A percentile compares a stretch with the other conserved stretches of the same genome.
Evolutionary conservation across 1,140 invertebrate genomes (phyloP).

Genomic region (Glossosoma conforme): DNA sequence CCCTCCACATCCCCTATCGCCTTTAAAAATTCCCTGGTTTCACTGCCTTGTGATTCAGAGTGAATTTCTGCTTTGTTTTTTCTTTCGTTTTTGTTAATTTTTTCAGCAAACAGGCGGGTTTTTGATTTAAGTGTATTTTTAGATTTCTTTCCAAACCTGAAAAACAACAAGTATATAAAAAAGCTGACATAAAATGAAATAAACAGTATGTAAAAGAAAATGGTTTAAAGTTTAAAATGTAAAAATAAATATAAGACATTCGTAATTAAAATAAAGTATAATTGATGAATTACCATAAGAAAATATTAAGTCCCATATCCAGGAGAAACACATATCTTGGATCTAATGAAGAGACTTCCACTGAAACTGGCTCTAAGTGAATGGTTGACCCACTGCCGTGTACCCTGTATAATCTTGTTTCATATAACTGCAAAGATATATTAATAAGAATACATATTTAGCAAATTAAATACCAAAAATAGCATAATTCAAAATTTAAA

Average conservation of each 20-base stretch:
- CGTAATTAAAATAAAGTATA: neutral
- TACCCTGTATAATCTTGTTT: slow-evolving; percentile 82
- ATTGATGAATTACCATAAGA: slow-evolving; percentile 69
- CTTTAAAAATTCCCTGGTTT: slow-evolving; percentile 82
- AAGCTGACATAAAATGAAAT: neutral
- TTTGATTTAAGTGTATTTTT: slow-evolving; percentile 96
- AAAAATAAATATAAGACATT: neutral
- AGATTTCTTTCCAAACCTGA: slow-evolving; percentile 71
- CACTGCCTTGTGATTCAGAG: slow-evolving; percentile 75
- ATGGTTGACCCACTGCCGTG: slow-evolving; percentile 83
- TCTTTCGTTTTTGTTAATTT: slow-evolving; percentile 98
- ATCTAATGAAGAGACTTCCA: slow-evolving; percentile 72
- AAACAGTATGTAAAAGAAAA: neutral
- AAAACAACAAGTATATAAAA: slow-evolving; percentile 2
- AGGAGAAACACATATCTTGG: slow-evolving; percentile 88
- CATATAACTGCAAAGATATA: slow-evolving; percentile 65
- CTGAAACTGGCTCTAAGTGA: slow-evolving; percentile 85
- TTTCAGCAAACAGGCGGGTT: slow-evolving; percentile 91
- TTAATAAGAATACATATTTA: slow-evolving; percentile 26
- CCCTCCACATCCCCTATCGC: slow-evolving; percentile 55
- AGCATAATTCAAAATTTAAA: no score
- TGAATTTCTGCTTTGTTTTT: slow-evolving; percentile 92
- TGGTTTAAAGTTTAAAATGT: neutral
- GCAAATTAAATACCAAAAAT: no score
- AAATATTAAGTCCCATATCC: slow-evolving; percentile 83